Conservation (phyloP, 1,140 invertebrate genomes). For the Nylanderia fulva region DNA sequence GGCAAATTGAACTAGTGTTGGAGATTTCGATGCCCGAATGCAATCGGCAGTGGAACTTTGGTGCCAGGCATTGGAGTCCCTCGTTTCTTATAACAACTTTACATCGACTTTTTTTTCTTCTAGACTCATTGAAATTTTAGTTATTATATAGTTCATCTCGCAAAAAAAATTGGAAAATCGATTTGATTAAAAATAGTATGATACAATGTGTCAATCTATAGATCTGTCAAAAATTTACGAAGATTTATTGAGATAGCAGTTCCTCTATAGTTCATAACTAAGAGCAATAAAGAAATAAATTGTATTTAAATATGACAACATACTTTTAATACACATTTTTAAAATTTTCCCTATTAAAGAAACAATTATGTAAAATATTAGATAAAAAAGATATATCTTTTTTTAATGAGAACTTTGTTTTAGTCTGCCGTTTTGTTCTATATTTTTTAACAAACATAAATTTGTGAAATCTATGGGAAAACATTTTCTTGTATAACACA, state of each 20-base stretch:
- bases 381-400: not conserved
- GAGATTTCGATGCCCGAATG: constrained; percentile 71
- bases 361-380: not conserved
- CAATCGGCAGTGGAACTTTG: constrained; percentile 48
- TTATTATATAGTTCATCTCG: not conserved
- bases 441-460: not conserved
- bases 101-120: constrained; percentile 1
- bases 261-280: not conserved
- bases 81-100: constrained; percentile 26
- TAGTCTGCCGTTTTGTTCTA: not conserved
- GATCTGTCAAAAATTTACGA: not conserved
- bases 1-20: constrained; percentile 27
- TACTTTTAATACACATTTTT: not conserved
- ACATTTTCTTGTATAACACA: not conserved
- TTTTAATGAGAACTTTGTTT: not conserved
- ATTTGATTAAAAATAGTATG: not conserved
- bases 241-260: too few species aligned
- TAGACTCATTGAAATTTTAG: not conserved
- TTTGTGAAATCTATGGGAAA: too few species aligned
- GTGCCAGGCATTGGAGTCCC: constrained; percentile 67
- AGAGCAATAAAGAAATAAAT: not conserved
- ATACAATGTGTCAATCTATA: not conserved
- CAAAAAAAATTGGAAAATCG: not conserved
- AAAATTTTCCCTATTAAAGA: not conserved
- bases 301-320: not conserved